Base-by-base conservation (phyloP, 2,888 invertebrate genomes). In the Ectemnius continuus region DNA sequence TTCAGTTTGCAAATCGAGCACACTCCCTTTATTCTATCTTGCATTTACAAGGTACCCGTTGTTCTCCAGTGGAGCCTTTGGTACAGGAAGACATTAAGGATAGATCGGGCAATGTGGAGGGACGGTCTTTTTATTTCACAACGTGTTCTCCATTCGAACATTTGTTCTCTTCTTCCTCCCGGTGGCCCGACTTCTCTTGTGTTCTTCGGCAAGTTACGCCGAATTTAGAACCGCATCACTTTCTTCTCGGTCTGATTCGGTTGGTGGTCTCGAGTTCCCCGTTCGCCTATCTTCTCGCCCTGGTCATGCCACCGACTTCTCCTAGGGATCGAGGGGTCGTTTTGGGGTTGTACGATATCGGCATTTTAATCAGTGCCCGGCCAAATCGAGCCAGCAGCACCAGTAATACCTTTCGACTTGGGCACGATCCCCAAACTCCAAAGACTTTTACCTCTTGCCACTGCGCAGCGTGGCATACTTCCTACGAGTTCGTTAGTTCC, bases 161-260 rank as follows among this genome's bases (percentile, higher is more conserved):
- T 58, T 26, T 16, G 4, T 28, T 26, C 23, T 60, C n/a, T 14
- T 4, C 16, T 60, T 60, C 28, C 16, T 36, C 23, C 36, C 1
- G 8, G 36, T 36, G 1, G 36, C 1, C 8, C 16, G 13, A 16
- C 52, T 52, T 52, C 52, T n/a, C 26, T 56, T 11, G 36, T 65
- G 56, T 28, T 45, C 18, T 56, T 16, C 8, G 36, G 36, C 57
- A 58, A 65, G 56, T 65, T 65, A 65, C 65, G 58, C 45, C 57
- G 58, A 45, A 57, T 57, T 65, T 65, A 65, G 57, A 65, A 65
- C 52, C 52, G 58, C 65, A 58, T n/a, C 65, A 16, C 45, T 45
- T 57, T 57, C 65, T 65, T 57, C 45, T 14, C 52, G n/a, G 52
- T 52, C 52, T 16, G 16, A 36, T 36, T 36, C 36, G n/a, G 52